Evolutionary conservation across 1,140 invertebrate genomes (phyloP).

Genomic region (Oppia nitens): DNA sequence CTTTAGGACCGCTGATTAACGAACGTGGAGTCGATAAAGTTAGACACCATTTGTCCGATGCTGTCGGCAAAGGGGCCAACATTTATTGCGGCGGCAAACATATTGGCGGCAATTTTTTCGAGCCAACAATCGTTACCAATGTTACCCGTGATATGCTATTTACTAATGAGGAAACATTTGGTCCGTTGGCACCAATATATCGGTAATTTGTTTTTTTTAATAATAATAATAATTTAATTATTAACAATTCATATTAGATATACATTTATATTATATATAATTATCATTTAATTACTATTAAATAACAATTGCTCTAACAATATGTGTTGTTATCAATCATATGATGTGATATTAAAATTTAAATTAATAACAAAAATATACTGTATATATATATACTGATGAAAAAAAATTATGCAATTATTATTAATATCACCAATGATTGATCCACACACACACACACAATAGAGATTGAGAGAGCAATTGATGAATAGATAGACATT

Average conservation of each 20-base stretch:
- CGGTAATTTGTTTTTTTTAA: conserved; percentile 43
- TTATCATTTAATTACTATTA: not conserved
- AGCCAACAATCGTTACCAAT: conserved; percentile 73
- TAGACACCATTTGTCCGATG: conserved; percentile 24
- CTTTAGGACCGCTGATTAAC: conserved; percentile 84
- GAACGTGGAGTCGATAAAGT: conserved; percentile 57
- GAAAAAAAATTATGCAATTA: too few species aligned
- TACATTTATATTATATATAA: not conserved
- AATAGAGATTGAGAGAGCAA: too few species aligned
- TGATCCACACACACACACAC: too few species aligned
- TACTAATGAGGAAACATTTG: conserved; percentile 84
- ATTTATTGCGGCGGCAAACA: conserved; percentile 62
- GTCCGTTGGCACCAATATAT: conserved; percentile 70
- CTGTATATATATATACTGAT: too few species aligned
- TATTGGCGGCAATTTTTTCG: conserved; percentile 48
- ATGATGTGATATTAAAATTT: too few species aligned
- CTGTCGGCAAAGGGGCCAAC: conserved; percentile 56
- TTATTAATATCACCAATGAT: too few species aligned
- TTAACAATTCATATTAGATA: conserved; percentile 7
- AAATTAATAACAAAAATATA: too few species aligned
- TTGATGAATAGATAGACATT: too few species aligned
- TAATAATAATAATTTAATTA: not conserved
- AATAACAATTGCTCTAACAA: too few species aligned
- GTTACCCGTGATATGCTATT: conserved; percentile 63
- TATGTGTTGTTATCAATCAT: too few species aligned